Evolutionary conservation across 2,888 invertebrate genomes (phyloP), one percentile per base, ranked within the genome.

Genomic region (Scrobipalpa costella): DNA sequence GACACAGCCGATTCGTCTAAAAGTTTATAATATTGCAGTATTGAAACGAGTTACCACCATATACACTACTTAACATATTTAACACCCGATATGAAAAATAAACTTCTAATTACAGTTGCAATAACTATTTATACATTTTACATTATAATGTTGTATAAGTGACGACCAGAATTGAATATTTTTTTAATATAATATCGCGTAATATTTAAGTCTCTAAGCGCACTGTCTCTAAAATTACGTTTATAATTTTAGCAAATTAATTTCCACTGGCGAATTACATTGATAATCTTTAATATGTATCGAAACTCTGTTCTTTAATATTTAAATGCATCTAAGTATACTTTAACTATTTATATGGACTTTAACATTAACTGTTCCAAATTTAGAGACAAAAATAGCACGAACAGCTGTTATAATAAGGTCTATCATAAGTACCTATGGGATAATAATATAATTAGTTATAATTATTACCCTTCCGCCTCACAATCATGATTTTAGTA

Each of bases 61-160:
- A 84, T 88, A 89, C 86, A 87, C 90, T 90, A 91, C 87, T 82
- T 89, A 89, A 88, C 83, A 85, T 89, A 88, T 87, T 88, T 82
- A 90, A 91, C 90, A 91, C 88, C 85, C 88, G 88, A 90, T 91
- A 91, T 90, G 90, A 91, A 91, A 91, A 91, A 90, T 91, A 91
- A 91, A 90, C 88, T 83, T 87, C 90, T 91, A 90, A 90, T 88
- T 91, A 90, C 88, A 87, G 90, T 86, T 87, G 91, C 90, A 90
- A 89, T 90, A 91, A 90, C 89, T 91, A 91, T 90, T 90, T 91
- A 88, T 90, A 90, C 89, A 90, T 90, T 90, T 86, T 88, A 89
- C 79, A 86, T 83, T 85, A 84, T 72, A 80, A 83, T 83, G 84
- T 79, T 81, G 78, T 81, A 80, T 82, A 82, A 80, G 82, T 85